These are phyloP conservation scores for Tiphia femorata DNA, from an alignment of 2,888 invertebrate species.

Conservation along the genomic window DNA sequence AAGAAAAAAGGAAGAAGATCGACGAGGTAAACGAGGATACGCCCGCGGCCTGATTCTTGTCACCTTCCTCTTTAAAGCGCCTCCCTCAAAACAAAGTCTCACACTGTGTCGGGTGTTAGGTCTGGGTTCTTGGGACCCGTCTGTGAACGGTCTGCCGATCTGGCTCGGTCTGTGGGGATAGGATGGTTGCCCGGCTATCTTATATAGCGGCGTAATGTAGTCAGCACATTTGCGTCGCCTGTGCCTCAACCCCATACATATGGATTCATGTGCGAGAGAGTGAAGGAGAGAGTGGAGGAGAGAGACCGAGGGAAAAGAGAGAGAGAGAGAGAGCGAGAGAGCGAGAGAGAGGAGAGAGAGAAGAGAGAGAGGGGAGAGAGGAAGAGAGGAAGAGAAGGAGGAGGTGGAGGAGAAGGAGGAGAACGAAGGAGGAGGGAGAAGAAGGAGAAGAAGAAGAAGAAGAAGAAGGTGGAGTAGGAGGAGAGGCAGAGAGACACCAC, in stretches of 20 bases:
- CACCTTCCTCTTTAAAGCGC: too few relatives aligned
- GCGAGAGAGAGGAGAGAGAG: background rate
- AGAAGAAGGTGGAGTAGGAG: conserved; percentile 10
- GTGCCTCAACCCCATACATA: conserved; percentile 61
- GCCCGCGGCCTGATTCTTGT: too few relatives aligned
- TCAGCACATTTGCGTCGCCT: conserved; percentile 65
- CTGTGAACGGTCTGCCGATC: conserved; percentile 62
- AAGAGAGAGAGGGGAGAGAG: conserved; percentile 1
- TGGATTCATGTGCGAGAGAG: conserved; percentile 50
- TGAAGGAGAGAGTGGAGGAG: background rate
- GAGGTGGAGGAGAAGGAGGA: conserved; percentile 1
- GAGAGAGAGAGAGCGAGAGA: background rate
- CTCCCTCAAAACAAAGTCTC: too few relatives aligned
- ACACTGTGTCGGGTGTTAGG: conserved; percentile 13
- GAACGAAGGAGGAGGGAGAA: conserved; percentile 4
- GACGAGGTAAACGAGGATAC: too few relatives aligned
- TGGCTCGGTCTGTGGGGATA: conserved; percentile 64
- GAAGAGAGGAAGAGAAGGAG: background rate
- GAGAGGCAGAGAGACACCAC: conserved; percentile 15
- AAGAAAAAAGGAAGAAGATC: background rate
- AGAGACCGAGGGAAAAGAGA: too few relatives aligned
- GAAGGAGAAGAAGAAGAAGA: conserved; percentile 9
- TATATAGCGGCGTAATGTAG: conserved; percentile 67
- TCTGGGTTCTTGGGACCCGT: conserved; percentile 43
- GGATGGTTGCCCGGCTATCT: conserved; percentile 62